phyloP scores from a whole-genome alignment of 1,140 invertebrate genomes.

The Eulimnadia texana region DNA sequence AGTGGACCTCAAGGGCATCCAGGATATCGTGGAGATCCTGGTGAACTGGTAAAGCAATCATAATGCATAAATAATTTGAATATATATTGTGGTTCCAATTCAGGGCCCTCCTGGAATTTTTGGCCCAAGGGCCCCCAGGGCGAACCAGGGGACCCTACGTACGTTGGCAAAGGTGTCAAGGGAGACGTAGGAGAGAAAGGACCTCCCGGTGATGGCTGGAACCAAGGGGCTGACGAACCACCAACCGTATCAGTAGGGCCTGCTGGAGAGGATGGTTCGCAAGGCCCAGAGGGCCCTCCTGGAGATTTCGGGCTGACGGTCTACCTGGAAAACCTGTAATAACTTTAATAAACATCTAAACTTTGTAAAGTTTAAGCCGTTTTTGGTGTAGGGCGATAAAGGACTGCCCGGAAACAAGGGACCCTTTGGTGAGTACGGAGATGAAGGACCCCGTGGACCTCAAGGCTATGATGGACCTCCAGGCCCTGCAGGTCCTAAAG shows the following conservation, averaged over 20 bases:
- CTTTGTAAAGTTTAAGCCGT: neutral
- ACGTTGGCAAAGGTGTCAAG: constrained; percentile 29
- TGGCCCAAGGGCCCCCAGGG: constrained; percentile 35
- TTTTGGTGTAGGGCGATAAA: constrained; percentile 25
- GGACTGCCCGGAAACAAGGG: constrained; percentile 17
- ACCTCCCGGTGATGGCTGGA: constrained; percentile 15
- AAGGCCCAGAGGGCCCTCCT: no score
- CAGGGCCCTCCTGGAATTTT: constrained; percentile 35
- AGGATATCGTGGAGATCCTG: constrained; percentile 15
- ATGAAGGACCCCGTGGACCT: constrained; percentile 37
- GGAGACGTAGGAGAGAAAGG: constrained; percentile 23
- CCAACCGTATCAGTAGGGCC: no score
- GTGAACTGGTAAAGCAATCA: constrained; percentile 1
- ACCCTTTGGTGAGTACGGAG: constrained; percentile 31
- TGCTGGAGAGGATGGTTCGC: no score
- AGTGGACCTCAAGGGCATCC: constrained; percentile 20
- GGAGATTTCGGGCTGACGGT: constrained; percentile 28
- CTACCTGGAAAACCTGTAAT: neutral
- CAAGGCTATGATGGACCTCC: constrained; percentile 33
- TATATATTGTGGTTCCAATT: neutral
- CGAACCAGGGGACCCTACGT: constrained; percentile 34
- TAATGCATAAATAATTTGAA: no score
- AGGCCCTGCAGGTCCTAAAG: constrained; percentile 52
- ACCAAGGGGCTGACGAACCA: no score
- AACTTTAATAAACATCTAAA: no score